Evolutionary conservation across 2,888 invertebrate genomes (phyloP).

Genomic region (Acanthococcus lagerstroemiae): DNA sequence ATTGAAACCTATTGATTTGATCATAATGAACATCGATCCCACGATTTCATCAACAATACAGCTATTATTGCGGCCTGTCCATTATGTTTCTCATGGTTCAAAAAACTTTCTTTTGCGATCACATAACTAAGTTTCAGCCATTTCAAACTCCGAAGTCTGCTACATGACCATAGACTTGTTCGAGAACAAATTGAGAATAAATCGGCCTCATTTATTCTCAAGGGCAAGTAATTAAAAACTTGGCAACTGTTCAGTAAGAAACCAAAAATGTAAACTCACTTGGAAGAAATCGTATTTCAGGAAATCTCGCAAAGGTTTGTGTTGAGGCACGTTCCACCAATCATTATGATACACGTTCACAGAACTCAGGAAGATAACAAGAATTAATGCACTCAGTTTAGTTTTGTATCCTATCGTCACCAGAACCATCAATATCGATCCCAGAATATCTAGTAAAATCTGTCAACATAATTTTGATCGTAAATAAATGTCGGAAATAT

Average conservation of each 20-base stretch:
- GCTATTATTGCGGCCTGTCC: too few species aligned
- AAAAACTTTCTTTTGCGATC: too few species aligned
- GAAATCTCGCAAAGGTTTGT: conserved; percentile 95
- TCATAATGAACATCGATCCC: too few species aligned
- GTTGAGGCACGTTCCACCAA: conserved; percentile 93
- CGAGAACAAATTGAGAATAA: too few species aligned
- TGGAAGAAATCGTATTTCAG: conserved; percentile 99
- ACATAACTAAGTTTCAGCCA: too few species aligned
- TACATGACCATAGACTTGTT: too few species aligned
- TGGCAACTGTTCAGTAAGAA: neutral
- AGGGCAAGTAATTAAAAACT: too few species aligned
- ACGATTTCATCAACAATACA: too few species aligned
- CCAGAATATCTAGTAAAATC: conserved; percentile 85
- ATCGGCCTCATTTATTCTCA: too few species aligned
- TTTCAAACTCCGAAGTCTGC: too few species aligned
- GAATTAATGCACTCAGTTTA: conserved; percentile 87
- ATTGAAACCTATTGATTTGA: too few species aligned
- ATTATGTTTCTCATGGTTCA: too few species aligned
- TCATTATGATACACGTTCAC: conserved; percentile 97
- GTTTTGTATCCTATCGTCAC: conserved; percentile 98
- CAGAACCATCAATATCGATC: conserved; percentile 86
- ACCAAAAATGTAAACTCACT: conserved; percentile 47
- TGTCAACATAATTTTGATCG: conserved; percentile 41
- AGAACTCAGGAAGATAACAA: conserved; percentile 75
- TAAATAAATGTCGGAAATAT: neutral